Conservation (phyloP, 1,140 invertebrate genomes). For the Mamestra configurata region DNA sequence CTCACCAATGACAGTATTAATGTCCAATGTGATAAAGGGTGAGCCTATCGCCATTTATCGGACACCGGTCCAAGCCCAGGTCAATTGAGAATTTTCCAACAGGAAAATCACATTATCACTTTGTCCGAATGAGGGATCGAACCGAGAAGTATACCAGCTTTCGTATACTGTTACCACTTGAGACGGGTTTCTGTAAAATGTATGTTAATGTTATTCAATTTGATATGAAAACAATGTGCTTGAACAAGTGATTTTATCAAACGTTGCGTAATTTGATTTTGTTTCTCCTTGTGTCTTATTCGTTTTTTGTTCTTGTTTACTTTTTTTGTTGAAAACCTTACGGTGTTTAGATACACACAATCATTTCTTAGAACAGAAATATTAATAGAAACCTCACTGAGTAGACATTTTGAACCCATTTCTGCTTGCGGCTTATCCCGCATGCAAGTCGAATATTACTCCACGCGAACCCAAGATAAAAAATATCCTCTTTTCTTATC, state of each 20-base stretch:
- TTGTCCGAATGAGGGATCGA: conserved; percentile 34
- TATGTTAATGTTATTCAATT: conserved; percentile 20
- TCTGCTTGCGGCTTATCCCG: too few species aligned
- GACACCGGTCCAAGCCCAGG: conserved; percentile 30
- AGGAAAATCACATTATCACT: conserved; percentile 43
- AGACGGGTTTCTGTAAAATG: conserved; percentile 15
- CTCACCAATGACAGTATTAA: conserved; percentile 39
- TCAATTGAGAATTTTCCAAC: conserved; percentile 43
- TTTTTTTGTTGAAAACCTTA: background rate
- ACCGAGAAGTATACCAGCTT: conserved; percentile 16
- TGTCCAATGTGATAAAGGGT: conserved; percentile 34
- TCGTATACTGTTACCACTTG: conserved; percentile 24
- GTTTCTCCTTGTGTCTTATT: background rate
- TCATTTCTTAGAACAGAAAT: too few species aligned
- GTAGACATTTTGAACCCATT: too few species aligned
- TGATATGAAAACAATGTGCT: background rate
- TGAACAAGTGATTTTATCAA: background rate
- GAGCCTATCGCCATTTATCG: conserved; percentile 24
- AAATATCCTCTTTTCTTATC: too few species aligned
- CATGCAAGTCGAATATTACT: too few species aligned
- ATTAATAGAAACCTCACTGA: too few species aligned
- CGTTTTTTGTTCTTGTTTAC: background rate
- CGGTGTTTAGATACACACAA: too few species aligned
- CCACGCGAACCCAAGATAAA: too few species aligned
- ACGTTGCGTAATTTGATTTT: background rate